These are phyloP conservation scores for Physeter macrocephalus DNA, from an alignment of 2,113 vertebrate genomes.

Conservation along the genomic window DNA sequence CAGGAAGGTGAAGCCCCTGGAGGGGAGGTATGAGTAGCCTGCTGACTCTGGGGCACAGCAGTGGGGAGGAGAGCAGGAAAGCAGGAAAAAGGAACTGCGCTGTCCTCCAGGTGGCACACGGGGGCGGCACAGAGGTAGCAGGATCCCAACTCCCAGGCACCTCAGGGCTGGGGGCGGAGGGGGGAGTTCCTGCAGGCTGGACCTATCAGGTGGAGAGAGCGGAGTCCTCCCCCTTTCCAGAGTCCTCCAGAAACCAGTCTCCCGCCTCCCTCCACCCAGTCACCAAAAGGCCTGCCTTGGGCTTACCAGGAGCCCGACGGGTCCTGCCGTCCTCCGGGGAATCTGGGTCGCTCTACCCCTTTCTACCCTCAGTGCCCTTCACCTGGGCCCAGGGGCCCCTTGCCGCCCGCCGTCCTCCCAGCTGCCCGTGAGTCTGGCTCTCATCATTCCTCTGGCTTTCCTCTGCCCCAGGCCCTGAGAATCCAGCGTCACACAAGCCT, in stretches of 20 bases:
- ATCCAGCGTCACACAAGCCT: not conserved
- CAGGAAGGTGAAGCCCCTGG: not conserved
- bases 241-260: not conserved
- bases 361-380: not conserved
- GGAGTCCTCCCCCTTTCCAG: not conserved
- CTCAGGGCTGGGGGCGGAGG: accelerated
- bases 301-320: accelerated
- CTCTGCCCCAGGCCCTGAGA: not conserved
- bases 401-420: not conserved
- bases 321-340: not conserved
- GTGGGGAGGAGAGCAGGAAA: not conserved
- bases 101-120: not conserved
- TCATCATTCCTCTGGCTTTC: not conserved
- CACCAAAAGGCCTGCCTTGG: not conserved
- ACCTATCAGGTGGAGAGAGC: not conserved
- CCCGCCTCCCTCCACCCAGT: too few species aligned
- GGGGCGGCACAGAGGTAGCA: not conserved
- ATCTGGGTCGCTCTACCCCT: not conserved
- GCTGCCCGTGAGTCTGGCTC: not conserved
- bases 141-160: not conserved
- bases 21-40: not conserved
- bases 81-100: not conserved
- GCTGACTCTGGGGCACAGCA: not conserved
- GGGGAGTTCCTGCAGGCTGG: too few species aligned
- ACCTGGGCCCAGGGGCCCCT: accelerated